Percentiles rank a stretch among this genome's conserved stretches.
Conservation (phyloP, 2,797 vertebrate genomes). For the Distichodus sexfasciatus region DNA sequence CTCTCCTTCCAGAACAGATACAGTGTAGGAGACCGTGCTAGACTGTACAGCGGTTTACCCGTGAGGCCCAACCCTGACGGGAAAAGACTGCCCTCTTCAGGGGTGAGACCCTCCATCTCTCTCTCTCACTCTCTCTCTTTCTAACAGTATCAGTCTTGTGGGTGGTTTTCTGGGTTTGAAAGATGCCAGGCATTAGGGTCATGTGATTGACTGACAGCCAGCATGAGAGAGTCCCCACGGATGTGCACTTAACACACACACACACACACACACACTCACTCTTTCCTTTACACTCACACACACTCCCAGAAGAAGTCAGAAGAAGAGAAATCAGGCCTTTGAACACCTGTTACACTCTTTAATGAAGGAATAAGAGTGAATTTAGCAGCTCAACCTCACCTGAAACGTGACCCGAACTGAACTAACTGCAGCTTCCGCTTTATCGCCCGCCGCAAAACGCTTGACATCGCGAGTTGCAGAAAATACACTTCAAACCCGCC, state of each 20-base stretch:
- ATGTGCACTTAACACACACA: conserved; percentile 16
- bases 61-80: conserved; percentile 79
- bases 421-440: background rate
- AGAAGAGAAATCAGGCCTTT: background rate
- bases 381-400: too few relatives aligned
- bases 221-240: conserved; percentile 4
- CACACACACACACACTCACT: background rate
- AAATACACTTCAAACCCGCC: background rate
- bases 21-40: conserved; percentile 73
- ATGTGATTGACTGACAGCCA: conserved; percentile 39
- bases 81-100: conserved; percentile 83
- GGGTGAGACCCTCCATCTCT: conserved; percentile 67
- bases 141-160: conserved; percentile 5
- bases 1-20: conserved; percentile 75
- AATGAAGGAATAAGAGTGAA: too few relatives aligned
- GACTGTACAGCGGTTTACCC: conserved; percentile 78
- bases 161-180: conserved; percentile 40
- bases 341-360: too few relatives aligned
- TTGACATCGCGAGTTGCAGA: background rate
- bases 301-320: conserved; percentile 2
- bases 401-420: background rate
- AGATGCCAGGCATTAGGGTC: conserved; percentile 32
- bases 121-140: conserved; percentile 1
- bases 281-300: background rate
- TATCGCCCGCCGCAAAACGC: background rate